Conservation (phyloP, 2,888 invertebrate species). For the Xestobium rufovillosum region DNA sequence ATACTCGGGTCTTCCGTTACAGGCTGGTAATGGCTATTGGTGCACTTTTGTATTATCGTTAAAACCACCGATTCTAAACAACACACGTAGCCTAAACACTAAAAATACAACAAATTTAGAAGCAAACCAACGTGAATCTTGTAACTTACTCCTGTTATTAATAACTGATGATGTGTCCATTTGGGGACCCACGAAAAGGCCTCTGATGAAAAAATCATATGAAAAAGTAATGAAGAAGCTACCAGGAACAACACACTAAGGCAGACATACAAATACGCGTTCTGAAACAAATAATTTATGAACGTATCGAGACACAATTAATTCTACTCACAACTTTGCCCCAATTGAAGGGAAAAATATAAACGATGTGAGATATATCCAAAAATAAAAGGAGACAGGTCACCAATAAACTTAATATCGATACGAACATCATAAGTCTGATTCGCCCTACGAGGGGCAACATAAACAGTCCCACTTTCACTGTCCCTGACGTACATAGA, state of each 20-base stretch:
- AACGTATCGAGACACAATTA: neutral
- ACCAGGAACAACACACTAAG: slow-evolving; percentile 64
- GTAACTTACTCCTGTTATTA: slow-evolving; percentile 56
- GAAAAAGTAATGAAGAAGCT: slow-evolving; percentile 61
- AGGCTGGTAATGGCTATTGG: slow-evolving; percentile 51
- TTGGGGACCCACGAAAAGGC: slow-evolving; percentile 63
- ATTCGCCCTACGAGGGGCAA: slow-evolving; percentile 67
- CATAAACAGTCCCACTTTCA: slow-evolving; percentile 69
- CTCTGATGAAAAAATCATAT: slow-evolving; percentile 58
- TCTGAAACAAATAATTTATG: slow-evolving; percentile 44
- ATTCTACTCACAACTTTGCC: slow-evolving; percentile 60
- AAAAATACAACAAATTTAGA: neutral
- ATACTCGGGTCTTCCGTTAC: slow-evolving; percentile 57
- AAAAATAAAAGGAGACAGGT: slow-evolving; percentile 69
- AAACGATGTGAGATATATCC: slow-evolving; percentile 70
- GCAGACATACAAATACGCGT: slow-evolving; percentile 65
- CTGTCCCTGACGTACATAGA: slow-evolving; percentile 67
- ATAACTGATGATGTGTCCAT: slow-evolving; percentile 63
- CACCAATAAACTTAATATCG: slow-evolving; percentile 65
- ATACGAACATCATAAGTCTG: slow-evolving; percentile 71
- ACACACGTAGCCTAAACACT: slow-evolving; percentile 53
- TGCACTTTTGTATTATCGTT: slow-evolving; percentile 52
- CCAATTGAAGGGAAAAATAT: slow-evolving; percentile 74
- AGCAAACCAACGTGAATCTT: neutral
- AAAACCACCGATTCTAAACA: slow-evolving; percentile 53